Conservation (phyloP, 2,797 vertebrate species). For the Spondyliosoma cantharus region DNA sequence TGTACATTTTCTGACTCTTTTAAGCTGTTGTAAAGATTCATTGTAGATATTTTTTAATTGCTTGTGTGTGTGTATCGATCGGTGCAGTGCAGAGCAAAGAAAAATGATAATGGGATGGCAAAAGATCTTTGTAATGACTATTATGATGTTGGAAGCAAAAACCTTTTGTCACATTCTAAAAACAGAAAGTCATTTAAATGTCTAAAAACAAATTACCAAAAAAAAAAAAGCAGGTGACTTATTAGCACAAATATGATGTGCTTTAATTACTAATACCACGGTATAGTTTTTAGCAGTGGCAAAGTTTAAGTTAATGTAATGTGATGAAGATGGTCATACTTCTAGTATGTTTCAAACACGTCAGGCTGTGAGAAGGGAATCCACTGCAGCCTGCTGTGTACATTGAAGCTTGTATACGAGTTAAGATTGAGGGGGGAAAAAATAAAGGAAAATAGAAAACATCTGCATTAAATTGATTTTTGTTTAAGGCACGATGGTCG, state of each 20-base stretch:
- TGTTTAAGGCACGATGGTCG: neutral
- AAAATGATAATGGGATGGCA: neutral
- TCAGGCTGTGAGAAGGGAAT: neutral
- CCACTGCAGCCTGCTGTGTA: neutral
- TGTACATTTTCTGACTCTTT: neutral
- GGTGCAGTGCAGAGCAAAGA: neutral
- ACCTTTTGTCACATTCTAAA: neutral
- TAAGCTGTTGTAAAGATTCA: neutral
- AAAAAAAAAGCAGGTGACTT: no score
- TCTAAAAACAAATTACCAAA: neutral
- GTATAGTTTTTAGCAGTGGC: neutral
- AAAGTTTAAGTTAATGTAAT: neutral
- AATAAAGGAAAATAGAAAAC: no score
- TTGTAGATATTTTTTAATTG: neutral
- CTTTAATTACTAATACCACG: no score
- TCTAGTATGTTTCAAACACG: neutral
- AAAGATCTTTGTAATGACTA: neutral
- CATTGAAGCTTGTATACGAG: neutral
- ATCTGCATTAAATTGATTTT: neutral
- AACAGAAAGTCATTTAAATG: neutral
- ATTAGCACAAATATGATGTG: neutral
- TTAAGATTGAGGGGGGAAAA: neutral
- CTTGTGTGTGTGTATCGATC: neutral
- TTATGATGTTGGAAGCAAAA: neutral
- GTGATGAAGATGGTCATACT: neutral